Percentiles rank a stretch among this genome's conserved stretches.
phyloP scores from a whole-genome alignment of 1,140 invertebrate genomes.

The Diabrotica virgifera region DNA sequence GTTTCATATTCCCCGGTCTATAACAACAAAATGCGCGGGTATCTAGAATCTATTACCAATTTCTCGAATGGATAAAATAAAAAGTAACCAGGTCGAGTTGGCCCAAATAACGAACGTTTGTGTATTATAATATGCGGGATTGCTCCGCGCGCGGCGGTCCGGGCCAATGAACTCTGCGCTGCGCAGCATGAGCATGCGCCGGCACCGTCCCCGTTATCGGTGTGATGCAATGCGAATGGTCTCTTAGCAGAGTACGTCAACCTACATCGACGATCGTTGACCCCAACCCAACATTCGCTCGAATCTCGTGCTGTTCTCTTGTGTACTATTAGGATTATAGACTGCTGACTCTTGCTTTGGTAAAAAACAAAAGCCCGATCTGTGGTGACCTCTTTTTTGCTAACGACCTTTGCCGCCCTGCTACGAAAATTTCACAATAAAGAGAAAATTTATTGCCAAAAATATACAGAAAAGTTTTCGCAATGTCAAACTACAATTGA shows the following conservation, averaged over 20 bases:
- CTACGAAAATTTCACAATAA: too few species aligned
- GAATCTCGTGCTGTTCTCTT: too few species aligned
- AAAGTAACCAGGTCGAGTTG: conserved; percentile 8
- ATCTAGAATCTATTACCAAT: conserved; percentile 5
- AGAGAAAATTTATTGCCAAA: too few species aligned
- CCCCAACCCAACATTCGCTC: neutral
- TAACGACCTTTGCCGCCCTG: too few species aligned
- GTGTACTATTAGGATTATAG: too few species aligned
- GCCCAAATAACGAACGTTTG: conserved; percentile 1
- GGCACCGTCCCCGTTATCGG: neutral
- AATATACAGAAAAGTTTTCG: too few species aligned
- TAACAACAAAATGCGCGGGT: neutral
- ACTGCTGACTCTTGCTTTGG: too few species aligned
- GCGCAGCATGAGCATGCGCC: neutral
- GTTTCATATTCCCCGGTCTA: neutral
- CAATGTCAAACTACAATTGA: too few species aligned
- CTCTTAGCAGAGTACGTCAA: conserved; percentile 1
- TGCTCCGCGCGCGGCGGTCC: neutral
- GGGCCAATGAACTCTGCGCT: neutral
- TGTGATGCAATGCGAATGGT: neutral
- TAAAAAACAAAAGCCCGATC: too few species aligned
- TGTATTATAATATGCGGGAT: conserved; percentile 2
- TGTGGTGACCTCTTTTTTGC: too few species aligned
- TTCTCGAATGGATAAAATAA: conserved; percentile 6
- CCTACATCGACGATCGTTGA: neutral